These are phyloP conservation scores for Ictalurus furcatus DNA, from an alignment of 2,113 vertebrate species.

Conservation along the genomic window DNA sequence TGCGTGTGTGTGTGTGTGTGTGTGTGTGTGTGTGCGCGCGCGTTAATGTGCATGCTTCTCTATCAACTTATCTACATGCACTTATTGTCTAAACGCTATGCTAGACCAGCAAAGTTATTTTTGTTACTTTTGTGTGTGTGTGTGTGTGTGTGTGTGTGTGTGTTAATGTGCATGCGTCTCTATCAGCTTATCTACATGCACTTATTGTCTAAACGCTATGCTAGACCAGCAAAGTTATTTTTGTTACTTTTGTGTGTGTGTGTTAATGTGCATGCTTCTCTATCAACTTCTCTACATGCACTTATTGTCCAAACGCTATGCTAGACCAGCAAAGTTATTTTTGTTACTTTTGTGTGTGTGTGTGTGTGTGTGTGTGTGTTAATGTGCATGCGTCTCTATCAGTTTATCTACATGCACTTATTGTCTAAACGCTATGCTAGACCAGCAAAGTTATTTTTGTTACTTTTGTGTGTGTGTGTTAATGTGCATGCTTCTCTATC, in stretches of 20 bases:
- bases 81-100: not conserved
- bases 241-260: not conserved
- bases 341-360: not conserved
- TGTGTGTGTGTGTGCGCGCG: not conserved
- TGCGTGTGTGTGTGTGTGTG: not conserved
- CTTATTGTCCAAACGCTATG: not conserved
- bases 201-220: not conserved
- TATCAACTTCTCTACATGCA: no score
- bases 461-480: not conserved
- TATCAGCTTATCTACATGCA: no score
- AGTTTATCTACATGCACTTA: not conserved
- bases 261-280: not conserved
- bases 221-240: not conserved
- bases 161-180: not conserved
- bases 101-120: no score
- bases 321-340: not conserved
- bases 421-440: not conserved
- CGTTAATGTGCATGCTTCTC: not conserved
- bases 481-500: not conserved
- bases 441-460: not conserved
- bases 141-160: not conserved
- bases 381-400: not conserved
- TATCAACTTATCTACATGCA: no score
- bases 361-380: not conserved
- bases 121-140: not conserved